Base-by-base conservation (phyloP, 2,888 invertebrate genomes). In the Eledone cirrhosa region DNA sequence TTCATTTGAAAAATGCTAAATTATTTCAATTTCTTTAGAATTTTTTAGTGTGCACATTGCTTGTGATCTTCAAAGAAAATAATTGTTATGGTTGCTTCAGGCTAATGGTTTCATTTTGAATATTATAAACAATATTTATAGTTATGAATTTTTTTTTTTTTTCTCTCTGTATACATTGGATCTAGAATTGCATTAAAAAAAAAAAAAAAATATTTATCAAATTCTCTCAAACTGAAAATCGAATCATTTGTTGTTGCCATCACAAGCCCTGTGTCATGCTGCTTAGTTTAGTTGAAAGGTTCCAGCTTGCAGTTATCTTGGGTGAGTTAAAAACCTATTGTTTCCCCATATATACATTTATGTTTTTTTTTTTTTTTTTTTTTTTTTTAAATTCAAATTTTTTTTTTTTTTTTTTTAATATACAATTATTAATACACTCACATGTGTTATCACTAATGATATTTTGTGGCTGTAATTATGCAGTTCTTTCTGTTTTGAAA, bases 401-500 rank as follows among this genome's bases (percentile, higher is more conserved):
- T 65, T 65, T 22, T 31, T 27, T 8, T 27, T 31, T 19, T 27
- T 16, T 67, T 67, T 67, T 67, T 67, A 7, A 7, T 63, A 8
- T 24, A 16, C 22, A 29, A 5, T 67, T 67, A 19, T 24, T 33
- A 41, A 41, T n/a, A 13, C 33, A 22, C n/a, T 33, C 13, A 13
- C 13, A 41, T 72, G 31, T 67, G 67, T 67, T 67, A 19, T 29
- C 33, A 67, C 67, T 72, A 72, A 72, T 41, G n/a, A 31, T 41
- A 72, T 72, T 76, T 48, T 76, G 48, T 76, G 76, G 48, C 48
- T 76, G 76, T 76, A 76, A 76, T 29, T 76, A 47, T 76, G 47
- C 76, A 76, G 76, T 76, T 76, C 76, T 76, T 76, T 72, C 72
- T 76, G 76, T 76, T 76, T 76, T 76, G 48, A 47, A 76, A 76